Conservation (phyloP, 2,113 vertebrate species). For the Tautogolabrus adspersus region DNA sequence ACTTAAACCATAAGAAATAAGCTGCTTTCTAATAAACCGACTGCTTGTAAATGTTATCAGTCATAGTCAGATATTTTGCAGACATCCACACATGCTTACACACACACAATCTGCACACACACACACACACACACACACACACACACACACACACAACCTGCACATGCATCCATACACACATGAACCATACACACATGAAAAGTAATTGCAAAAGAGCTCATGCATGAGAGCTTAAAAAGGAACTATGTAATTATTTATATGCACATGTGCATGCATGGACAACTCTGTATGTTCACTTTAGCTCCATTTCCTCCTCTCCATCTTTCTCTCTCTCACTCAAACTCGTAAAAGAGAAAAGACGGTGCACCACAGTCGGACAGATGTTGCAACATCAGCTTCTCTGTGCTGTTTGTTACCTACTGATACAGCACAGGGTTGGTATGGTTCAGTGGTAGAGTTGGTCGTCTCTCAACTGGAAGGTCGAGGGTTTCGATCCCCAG, state of each 20-base stretch:
- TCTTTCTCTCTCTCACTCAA: neutral
- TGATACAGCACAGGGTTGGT: constrained; percentile 14
- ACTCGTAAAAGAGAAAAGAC: neutral
- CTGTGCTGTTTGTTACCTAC: constrained; percentile 4
- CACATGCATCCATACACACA: constrained; percentile 9
- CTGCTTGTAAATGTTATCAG: constrained; percentile 8
- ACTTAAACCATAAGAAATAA: neutral
- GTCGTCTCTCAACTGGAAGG: too few species aligned
- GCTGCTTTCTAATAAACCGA: neutral
- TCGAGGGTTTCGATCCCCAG: too few species aligned
- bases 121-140: neutral
- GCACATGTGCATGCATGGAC: neutral
- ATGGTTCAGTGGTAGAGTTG: neutral
- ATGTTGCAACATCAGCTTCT: constrained; percentile 38
- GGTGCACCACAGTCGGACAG: neutral
- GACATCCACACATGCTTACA: neutral
- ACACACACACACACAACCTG: neutral
- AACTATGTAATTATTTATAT: constrained; percentile 40
- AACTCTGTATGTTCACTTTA: neutral
- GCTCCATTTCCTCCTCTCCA: neutral
- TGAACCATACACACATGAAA: neutral
- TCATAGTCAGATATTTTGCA: neutral
- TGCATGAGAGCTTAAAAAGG: constrained; percentile 16
- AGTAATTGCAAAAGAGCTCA: neutral
- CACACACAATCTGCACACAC: too few species aligned